Percentiles rank a stretch among this genome's conserved stretches.
These are phyloP conservation scores for Drosophila hamatofila DNA, from an alignment of 2,888 invertebrate species.

Conservation along the genomic window DNA sequence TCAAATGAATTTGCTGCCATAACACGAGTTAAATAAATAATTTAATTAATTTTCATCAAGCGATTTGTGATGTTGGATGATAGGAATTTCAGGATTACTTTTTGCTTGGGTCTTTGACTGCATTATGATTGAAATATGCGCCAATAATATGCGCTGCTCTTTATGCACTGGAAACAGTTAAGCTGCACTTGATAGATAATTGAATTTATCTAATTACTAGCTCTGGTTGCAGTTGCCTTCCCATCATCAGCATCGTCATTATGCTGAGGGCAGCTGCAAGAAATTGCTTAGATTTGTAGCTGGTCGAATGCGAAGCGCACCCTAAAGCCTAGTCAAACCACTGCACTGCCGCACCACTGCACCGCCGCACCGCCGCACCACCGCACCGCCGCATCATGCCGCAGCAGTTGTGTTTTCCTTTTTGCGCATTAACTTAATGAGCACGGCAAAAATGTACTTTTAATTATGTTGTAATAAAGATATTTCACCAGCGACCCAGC, in stretches of 20 bases:
- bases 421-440: slow-evolving; percentile 67
- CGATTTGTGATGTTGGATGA: not conserved
- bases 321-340: slow-evolving; percentile 10
- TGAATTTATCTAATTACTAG: slow-evolving; percentile 8
- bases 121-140: not conserved
- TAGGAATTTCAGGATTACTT: too few species aligned
- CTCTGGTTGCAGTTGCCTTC: slow-evolving; percentile 18
- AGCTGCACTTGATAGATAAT: not conserved
- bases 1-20: not conserved
- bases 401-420: slow-evolving; percentile 24
- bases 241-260: too few species aligned
- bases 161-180: not conserved
- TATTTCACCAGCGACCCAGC: slow-evolving; percentile 27
- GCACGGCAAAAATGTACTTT: slow-evolving; percentile 57
- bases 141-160: not conserved
- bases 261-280: not conserved
- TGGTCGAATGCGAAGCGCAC: slow-evolving; percentile 5
- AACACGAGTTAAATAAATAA: slow-evolving; percentile 8
- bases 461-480: slow-evolving; percentile 70
- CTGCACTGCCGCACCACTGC: not conserved
- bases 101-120: too few species aligned
- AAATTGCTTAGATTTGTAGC: slow-evolving; percentile 1
- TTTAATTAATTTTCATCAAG: slow-evolving; percentile 9
- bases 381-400: not conserved
- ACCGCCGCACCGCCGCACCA: too few species aligned